Percentiles rank a stretch among this genome's conserved stretches.
These are phyloP conservation scores for Latrodectus elegans DNA, from an alignment of 2,888 invertebrate species.

Conservation along the genomic window DNA sequence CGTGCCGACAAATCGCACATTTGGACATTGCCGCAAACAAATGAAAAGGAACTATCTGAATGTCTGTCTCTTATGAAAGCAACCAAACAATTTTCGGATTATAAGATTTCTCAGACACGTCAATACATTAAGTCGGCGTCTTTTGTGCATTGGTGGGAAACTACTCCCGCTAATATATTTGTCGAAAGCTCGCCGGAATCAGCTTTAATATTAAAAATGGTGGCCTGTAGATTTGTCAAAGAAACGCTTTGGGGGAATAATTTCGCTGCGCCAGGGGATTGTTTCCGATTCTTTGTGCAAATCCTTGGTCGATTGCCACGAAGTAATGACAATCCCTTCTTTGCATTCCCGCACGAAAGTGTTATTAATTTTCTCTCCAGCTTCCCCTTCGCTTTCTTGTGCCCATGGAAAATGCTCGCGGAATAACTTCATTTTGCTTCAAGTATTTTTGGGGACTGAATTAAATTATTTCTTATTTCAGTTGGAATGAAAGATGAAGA, in stretches of 20 bases:
- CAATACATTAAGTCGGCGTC: constrained; percentile 28
- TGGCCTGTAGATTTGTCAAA: constrained; percentile 36
- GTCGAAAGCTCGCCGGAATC: constrained; percentile 8
- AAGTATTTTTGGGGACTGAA: constrained; percentile 10
- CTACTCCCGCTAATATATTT: not conserved
- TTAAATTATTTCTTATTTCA: not conserved
- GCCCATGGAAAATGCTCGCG: not conserved
- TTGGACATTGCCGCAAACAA: constrained; percentile 5
- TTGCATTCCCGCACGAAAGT: constrained; percentile 38
- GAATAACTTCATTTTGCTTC: constrained; percentile 42
- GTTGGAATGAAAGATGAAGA: too few relatives aligned
- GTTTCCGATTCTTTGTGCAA: constrained; percentile 3
- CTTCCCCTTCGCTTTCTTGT: constrained; percentile 2
- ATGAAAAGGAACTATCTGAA: constrained; percentile 13
- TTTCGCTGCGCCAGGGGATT: constrained; percentile 3
- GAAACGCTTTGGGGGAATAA: constrained; percentile 10
- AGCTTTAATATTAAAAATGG: constrained; percentile 47
- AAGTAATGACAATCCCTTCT: constrained; percentile 47
- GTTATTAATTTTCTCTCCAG: constrained; percentile 38
- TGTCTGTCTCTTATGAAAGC: not conserved
- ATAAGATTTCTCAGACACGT: constrained; percentile 9
- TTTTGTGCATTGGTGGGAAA: not conserved
- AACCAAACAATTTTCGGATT: constrained; percentile 32
- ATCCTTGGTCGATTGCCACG: constrained; percentile 25
- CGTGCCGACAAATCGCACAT: not conserved